A percentile compares a stretch with the other conserved stretches of the same genome.
These are phyloP conservation scores for Aptenodytes patagonicus DNA, from an alignment of 2,113 vertebrate genomes.

Conservation along the genomic window DNA sequence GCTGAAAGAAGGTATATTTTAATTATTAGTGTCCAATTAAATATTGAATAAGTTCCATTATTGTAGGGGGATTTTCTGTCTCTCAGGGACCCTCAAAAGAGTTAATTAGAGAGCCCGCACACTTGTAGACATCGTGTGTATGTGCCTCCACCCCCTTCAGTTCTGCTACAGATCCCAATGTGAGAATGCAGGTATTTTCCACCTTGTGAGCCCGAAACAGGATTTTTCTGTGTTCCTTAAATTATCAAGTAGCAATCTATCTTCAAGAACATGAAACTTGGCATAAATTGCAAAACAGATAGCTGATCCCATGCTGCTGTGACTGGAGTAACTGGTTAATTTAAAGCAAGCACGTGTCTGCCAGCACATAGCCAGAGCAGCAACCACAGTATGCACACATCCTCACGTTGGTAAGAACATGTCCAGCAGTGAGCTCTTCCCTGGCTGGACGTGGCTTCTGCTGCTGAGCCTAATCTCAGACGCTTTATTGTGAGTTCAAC, in stretches of 20 bases:
- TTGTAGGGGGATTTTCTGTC: constrained; percentile 37
- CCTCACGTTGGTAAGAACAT: neutral
- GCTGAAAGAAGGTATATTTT: constrained; percentile 51
- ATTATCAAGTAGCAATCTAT: neutral
- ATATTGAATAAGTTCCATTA: constrained; percentile 46
- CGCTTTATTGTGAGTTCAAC: neutral
- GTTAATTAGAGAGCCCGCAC: constrained; percentile 49
- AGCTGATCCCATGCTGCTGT: neutral
- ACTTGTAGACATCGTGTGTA: neutral
- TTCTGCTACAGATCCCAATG: neutral
- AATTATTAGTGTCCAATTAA: constrained; percentile 67
- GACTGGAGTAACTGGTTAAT: neutral
- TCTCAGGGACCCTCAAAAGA: constrained; percentile 23
- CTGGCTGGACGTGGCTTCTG: neutral
- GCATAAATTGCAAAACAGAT: neutral
- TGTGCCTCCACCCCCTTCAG: neutral
- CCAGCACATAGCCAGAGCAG: neutral
- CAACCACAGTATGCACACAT: neutral
- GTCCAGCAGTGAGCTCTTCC: neutral
- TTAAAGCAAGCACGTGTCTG: neutral
- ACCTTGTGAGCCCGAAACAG: neutral
- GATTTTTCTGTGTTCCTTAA: neutral
- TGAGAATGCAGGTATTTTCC: neutral
- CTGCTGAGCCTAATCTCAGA: neutral
- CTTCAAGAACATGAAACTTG: neutral